A percentile compares a stretch with the other conserved stretches of the same genome.
These are phyloP conservation scores for Potamilus streckersoni DNA, from an alignment of 1,140 invertebrate species.

Conservation along the genomic window DNA sequence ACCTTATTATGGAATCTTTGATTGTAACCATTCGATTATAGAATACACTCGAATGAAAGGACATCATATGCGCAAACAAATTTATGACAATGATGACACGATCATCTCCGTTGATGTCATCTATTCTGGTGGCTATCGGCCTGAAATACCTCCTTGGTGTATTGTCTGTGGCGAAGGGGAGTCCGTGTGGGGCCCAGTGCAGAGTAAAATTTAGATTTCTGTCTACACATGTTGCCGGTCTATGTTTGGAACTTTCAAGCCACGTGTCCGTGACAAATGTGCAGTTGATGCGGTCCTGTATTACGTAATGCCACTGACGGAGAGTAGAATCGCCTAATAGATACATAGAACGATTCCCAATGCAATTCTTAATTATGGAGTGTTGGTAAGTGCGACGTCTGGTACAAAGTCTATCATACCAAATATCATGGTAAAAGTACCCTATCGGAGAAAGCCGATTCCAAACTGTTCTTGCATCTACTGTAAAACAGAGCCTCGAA, in stretches of 20 bases:
- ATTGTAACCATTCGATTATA: slow-evolving; percentile 10
- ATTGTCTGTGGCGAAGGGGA: slow-evolving; percentile 21
- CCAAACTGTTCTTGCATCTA: not conserved
- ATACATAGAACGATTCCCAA: slow-evolving; percentile 5
- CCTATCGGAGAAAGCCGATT: slow-evolving; percentile 8
- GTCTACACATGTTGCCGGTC: slow-evolving; percentile 9
- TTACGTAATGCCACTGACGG: slow-evolving; percentile 10
- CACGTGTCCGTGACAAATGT: slow-evolving; percentile 19
- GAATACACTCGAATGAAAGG: slow-evolving; percentile 19
- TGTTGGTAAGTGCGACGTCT: not conserved
- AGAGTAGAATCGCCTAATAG: slow-evolving; percentile 22
- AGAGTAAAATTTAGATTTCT: not conserved
- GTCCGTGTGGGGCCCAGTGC: slow-evolving; percentile 12
- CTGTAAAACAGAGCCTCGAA: not conserved
- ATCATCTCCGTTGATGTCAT: not conserved
- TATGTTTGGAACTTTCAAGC: slow-evolving; percentile 11
- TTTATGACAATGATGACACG: slow-evolving; percentile 7
- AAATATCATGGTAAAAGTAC: slow-evolving; percentile 8
- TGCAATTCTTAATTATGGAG: not conserved
- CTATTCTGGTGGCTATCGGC: slow-evolving; percentile 6
- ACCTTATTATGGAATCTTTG: not conserved
- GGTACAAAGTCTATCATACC: slow-evolving; percentile 6
- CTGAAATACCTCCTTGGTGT: slow-evolving; percentile 16
- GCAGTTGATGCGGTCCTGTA: slow-evolving; percentile 7
- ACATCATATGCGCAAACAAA: slow-evolving; percentile 12